Evolutionary conservation across 2,797 vertebrate genomes (phyloP).

Genomic region (Pteropus rufus): DNA sequence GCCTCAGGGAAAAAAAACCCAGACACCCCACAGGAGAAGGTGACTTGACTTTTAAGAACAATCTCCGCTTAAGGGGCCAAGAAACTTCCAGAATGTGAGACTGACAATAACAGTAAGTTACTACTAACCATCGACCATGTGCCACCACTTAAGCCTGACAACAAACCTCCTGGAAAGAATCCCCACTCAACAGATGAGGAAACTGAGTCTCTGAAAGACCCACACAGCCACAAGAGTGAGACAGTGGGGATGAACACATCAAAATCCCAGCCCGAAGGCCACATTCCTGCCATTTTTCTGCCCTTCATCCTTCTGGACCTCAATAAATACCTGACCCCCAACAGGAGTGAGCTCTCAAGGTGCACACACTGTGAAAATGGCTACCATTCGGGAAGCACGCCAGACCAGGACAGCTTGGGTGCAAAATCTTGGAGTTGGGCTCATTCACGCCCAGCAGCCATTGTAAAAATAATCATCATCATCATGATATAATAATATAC

Average conservation of each 20-base stretch:
- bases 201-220: neutral
- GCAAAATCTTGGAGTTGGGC: neutral
- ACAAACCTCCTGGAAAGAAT: neutral
- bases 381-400: fast-evolving
- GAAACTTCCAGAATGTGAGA: neutral
- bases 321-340: neutral
- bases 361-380: neutral
- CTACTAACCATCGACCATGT: neutral
- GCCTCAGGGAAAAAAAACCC: neutral
- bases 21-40: neutral
- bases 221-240: neutral
- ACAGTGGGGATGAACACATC: neutral
- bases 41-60: neutral
- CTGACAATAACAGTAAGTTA: neutral
- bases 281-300: neutral
- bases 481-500: neutral
- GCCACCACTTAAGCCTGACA: neutral
- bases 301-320: neutral
- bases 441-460: neutral
- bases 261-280: no score
- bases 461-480: neutral
- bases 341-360: neutral
- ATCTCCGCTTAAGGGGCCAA: neutral
- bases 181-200: neutral
- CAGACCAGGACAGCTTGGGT: neutral